Base-by-base conservation (phyloP, 2,797 vertebrate genomes). In the Myiothlypis chrysogaster region DNA sequence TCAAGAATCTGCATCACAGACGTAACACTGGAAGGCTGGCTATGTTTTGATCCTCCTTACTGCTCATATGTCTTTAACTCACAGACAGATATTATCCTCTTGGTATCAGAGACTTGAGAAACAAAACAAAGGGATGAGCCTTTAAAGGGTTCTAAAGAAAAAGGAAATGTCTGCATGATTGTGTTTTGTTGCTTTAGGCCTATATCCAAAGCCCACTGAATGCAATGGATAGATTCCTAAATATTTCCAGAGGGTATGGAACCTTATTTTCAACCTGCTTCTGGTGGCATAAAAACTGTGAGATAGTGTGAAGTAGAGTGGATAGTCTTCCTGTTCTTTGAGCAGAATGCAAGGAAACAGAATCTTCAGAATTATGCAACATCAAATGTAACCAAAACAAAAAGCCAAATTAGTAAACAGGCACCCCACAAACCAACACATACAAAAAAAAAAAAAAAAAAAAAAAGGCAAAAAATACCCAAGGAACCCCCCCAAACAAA, bases 121-220 rank as follows among this genome's bases (percentile, higher is more conserved):
- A 49, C 24, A 79, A 92, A 95, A 79, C 28, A 70, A 86, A 86
- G 59, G 73, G 28, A 73, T 82, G 9, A 73, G 14, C 18, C 32
- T 87, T 80, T 41, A 69, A 91, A 90, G 47, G 6, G 8, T 71
- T 87, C 43, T 83, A 66, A 93, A 88, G 23, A 83, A 91, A 89
- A 79, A 44, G 28, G 15, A 91, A 89, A 52, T 53, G 20, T 56
- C 81, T 93, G 4, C n/a, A 72, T 83, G 53, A 30, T 88, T 86
- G 35, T 37, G 12, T 28, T 79, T 30, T 24, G 16, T 87, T 88
- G 20, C 56, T 68, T 82, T 43, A 82, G 56, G 37, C 30, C 10
- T 83, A 85, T 87, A 43, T 71, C 75, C 56, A 91, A 85, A 94
- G 25, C 7, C 22, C 37, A 61, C 49, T 50, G 39, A 90, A 79